Evolutionary conservation across 1,140 invertebrate genomes (phyloP), one percentile per base, ranked within the genome.

Genomic region (Linepithema humile): DNA sequence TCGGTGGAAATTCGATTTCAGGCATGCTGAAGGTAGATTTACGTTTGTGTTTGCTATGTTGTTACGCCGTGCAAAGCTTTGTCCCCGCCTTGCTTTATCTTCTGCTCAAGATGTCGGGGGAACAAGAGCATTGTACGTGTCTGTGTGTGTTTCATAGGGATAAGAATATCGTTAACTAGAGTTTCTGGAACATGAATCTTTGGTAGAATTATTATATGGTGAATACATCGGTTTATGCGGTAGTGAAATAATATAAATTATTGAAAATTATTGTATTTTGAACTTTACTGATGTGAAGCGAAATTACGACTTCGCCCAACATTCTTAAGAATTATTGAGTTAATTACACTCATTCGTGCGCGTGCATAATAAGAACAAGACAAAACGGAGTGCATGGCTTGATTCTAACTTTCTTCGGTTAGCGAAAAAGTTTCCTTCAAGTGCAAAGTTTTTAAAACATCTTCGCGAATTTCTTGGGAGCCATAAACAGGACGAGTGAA

Each of bases 1-100:
- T 59, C 17, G 23, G 2, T 74, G 35, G 70, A 29, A 74, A 74
- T 74, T 74, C 72, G 38, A 74, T 74, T 59, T 60, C 72, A 9
- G 35, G 15, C 50, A 38, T 1, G 72, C 55, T 20, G 12, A 45
- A 60, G 72, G 53, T 35, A 29, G 26, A 59, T 60, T 60, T 60
- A 60, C 55, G 72, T 38, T 23, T 60, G 12, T 60, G 38, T 74
- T 43, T 60, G 50, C 35, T 9, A 10, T 69, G 15, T 20, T 53
- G n/a, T 38, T 53, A 53, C 38, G 38, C 26, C n/a, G 7, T 38
- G 32, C 20, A 12, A 40, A 23, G 38, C 26, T 74, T 43, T 17
- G 40, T 57, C 65, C 20, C 38, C 17, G 15, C 4, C 23, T 38
- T 74, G 23, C 2, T 20, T 72, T 15, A 38, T 72, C 32, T 72